Conservation (phyloP, 2,797 vertebrate species). For the Microctenopoma steveboyesi region DNA sequence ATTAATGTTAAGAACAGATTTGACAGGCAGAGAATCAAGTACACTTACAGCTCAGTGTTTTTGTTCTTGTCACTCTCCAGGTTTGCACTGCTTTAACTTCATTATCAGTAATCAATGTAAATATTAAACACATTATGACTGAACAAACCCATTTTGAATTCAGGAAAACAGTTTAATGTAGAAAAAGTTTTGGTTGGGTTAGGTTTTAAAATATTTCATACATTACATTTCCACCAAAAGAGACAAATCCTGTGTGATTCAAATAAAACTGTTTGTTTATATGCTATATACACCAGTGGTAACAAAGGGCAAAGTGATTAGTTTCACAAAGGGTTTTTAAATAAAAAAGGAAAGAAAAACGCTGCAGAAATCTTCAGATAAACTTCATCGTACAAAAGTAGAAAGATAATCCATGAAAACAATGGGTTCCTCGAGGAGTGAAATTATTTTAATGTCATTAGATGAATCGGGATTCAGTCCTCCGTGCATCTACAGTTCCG, state of each 20-base stretch:
- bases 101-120: neutral
- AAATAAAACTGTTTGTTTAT: constrained; percentile 45
- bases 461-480: constrained; percentile 5
- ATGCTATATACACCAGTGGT: constrained; percentile 32
- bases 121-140: neutral
- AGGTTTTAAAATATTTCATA: constrained; percentile 30
- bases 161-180: constrained; percentile 66
- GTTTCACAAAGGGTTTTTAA: constrained; percentile 42
- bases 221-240: constrained; percentile 10
- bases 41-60: neutral
- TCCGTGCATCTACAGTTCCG: constrained; percentile 86
- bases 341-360: constrained; percentile 36
- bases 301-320: constrained; percentile 20
- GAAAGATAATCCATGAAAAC: constrained; percentile 2
- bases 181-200: constrained; percentile 34
- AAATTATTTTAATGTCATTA: neutral
- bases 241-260: constrained; percentile 6
- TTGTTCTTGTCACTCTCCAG: neutral
- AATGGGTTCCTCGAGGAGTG: constrained; percentile 14
- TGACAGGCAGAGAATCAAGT: too few relatives aligned
- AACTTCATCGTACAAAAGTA: constrained; percentile 13
- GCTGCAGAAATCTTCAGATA: constrained; percentile 12
- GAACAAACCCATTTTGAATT: constrained; percentile 35
- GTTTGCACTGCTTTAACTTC: neutral
- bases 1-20: neutral